A percentile compares a stretch with the other conserved stretches of the same genome.
These are phyloP conservation scores for Anarsia innoxiella DNA, from an alignment of 2,888 invertebrate species.

Conservation along the genomic window DNA sequence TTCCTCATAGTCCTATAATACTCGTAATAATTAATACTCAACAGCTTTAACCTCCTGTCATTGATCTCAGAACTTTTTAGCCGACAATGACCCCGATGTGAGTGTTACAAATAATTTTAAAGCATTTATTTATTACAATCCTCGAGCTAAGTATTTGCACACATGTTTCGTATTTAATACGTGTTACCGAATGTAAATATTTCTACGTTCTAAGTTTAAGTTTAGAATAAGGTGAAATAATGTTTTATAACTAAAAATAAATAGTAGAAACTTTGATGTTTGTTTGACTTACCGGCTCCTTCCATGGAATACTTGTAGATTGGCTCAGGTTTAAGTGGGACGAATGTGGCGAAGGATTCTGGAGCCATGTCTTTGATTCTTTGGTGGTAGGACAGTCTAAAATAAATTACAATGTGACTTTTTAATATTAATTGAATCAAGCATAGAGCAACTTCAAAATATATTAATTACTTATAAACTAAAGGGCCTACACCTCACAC, in stretches of 20 bases:
- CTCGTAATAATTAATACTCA: constrained; percentile 18
- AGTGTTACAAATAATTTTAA: constrained; percentile 35
- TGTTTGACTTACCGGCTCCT: constrained; percentile 83
- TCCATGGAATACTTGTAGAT: constrained; percentile 94
- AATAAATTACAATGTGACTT: too few relatives aligned
- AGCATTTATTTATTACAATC: constrained; percentile 40
- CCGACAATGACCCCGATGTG: constrained; percentile 17
- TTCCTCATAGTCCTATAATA: constrained; percentile 21
- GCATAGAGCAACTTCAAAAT: too few relatives aligned
- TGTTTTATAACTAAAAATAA: constrained; percentile 35
- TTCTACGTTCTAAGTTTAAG: constrained; percentile 45
- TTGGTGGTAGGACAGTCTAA: constrained; percentile 96
- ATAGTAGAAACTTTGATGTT: constrained; percentile 15
- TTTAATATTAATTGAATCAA: too few relatives aligned
- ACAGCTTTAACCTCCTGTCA: constrained; percentile 29
- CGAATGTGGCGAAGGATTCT: constrained; percentile 85
- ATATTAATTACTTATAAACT: too few relatives aligned
- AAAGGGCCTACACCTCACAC: too few relatives aligned
- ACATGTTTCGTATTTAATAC: constrained; percentile 17
- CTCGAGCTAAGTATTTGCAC: constrained; percentile 11
- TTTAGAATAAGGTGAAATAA: constrained; percentile 48
- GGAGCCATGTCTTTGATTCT: constrained; percentile 95
- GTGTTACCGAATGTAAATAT: constrained; percentile 60
- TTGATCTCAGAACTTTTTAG: constrained; percentile 28
- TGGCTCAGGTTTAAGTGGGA: constrained; percentile 90